A percentile compares a stretch with the other conserved stretches of the same genome.
Conservation (phyloP, 2,113 vertebrate genomes). For the Poeciliopsis occidentalis region DNA sequence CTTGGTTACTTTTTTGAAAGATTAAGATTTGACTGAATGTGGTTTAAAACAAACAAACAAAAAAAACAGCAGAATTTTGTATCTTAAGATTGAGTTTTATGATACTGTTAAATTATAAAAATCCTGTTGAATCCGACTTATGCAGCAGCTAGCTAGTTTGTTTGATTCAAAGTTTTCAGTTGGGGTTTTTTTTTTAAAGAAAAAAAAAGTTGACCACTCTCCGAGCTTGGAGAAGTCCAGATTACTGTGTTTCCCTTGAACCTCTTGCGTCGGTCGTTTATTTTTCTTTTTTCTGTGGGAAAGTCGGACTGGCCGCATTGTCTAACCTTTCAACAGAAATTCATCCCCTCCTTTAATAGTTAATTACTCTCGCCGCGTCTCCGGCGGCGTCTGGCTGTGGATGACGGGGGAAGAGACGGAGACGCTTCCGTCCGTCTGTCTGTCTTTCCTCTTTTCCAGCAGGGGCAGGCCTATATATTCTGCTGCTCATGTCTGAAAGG, state of each 20-base stretch:
- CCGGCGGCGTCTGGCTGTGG: conserved; percentile 69
- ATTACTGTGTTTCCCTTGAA: conserved; percentile 1
- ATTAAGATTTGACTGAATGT: neutral
- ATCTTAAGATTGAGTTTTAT: neutral
- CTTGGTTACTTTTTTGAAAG: neutral
- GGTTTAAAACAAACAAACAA: neutral
- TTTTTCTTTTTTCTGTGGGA: neutral
- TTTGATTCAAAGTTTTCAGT: neutral
- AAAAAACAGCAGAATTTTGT: neutral
- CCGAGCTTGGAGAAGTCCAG: neutral
- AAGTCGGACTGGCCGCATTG: conserved; percentile 16
- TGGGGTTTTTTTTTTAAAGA: neutral
- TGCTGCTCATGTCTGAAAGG: conserved; percentile 84
- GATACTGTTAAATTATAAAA: neutral
- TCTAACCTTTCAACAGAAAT: conserved; percentile 43
- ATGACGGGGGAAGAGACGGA: conserved; percentile 57
- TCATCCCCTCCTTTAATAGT: conserved; percentile 72
- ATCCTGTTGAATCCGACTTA: too few relatives aligned
- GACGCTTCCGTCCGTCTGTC: conserved; percentile 67
- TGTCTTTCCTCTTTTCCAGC: conserved; percentile 72
- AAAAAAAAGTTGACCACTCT: neutral
- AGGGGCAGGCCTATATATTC: conserved; percentile 78
- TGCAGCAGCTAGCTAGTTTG: too few relatives aligned
- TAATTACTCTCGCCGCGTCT: conserved; percentile 76
- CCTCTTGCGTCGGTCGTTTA: conserved; percentile 15